Evolutionary conservation across 2,888 invertebrate species (phyloP), one percentile per base, ranked within the genome.

Genomic region (Odontocolon sp.): DNA sequence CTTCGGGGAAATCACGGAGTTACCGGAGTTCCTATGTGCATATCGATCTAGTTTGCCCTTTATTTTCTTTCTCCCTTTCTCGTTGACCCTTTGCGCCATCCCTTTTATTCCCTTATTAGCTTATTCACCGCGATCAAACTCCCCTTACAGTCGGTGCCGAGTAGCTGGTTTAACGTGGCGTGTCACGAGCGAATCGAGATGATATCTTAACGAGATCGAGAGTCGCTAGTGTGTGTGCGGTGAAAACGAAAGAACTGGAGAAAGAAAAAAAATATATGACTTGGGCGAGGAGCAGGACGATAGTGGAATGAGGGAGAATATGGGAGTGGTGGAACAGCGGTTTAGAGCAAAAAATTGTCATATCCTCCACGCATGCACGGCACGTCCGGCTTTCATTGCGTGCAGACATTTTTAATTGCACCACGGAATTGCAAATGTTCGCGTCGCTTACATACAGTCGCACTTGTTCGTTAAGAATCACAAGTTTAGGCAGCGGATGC

Each of bases 341-440:
- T 74, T 71, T 33, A 45, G 66, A 69, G 70, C 63, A 69, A 73
- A 79, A 82, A 80, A 83, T 80, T 78, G 80, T 80, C 78, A 82
- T 74, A 73, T 72, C 66, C 78, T 50, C 69, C 73, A 64, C 74
- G 79, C 80, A 79, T 77, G 77, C 79, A 71, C 26, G 57, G 36
- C 72, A 76, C 77, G 78, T 75, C 38, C 61, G 61, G 36, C 11
- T 79, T 77, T 61, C 75, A 64, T 87, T 81, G 86, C 86, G 85
- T 85, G 87, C 82, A 81, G 83, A 84, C 83, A 79, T 81, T 84
- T 84, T 85, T 87, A 77, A 77, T 77, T 72, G 61, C 57, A 72
- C 50, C 54, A 47, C 31, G 16, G 72, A 76, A 77, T 78, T 78
- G 76, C 71, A 66, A 71, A 76, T 78, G 50, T 69, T 68, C 70